Evolutionary conservation across 2,888 invertebrate species (phyloP).

Genomic region (Andrena fulva): DNA sequence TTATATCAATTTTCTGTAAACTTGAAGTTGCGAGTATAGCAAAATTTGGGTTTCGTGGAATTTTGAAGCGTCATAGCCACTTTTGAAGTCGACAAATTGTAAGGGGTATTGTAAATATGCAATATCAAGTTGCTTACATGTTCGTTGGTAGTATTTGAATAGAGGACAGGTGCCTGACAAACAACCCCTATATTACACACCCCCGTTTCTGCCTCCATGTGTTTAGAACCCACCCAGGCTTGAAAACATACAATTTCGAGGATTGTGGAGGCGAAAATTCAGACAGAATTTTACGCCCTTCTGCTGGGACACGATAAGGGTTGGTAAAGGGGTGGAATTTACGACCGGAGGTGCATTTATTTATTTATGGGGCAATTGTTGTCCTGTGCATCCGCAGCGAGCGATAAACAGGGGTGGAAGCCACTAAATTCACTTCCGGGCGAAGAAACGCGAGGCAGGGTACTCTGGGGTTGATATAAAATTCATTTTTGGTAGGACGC

Average conservation of each 20-base stretch:
- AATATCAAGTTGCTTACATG: too few species aligned
- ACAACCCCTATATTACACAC: too few species aligned
- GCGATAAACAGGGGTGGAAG: slow-evolving; percentile 13
- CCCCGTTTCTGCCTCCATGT: too few species aligned
- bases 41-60: too few species aligned
- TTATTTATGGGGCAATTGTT: slow-evolving; percentile 33
- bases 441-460: background rate
- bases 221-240: background rate
- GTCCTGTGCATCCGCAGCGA: slow-evolving; percentile 2
- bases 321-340: slow-evolving; percentile 10
- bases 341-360: slow-evolving; percentile 26
- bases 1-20: too few species aligned
- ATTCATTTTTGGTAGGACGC: background rate
- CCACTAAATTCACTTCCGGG: slow-evolving; percentile 11
- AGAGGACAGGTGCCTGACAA: too few species aligned
- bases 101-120: too few species aligned
- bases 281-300: background rate
- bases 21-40: too few species aligned
- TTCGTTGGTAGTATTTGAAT: too few species aligned
- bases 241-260: background rate
- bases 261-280: background rate
- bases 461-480: background rate
- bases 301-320: slow-evolving; percentile 4
- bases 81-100: too few species aligned
- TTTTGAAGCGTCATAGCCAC: too few species aligned